Evolutionary conservation across 2,113 vertebrate genomes (phyloP), one percentile per base, ranked within the genome.

Genomic region (Seriola rivoliana): DNA sequence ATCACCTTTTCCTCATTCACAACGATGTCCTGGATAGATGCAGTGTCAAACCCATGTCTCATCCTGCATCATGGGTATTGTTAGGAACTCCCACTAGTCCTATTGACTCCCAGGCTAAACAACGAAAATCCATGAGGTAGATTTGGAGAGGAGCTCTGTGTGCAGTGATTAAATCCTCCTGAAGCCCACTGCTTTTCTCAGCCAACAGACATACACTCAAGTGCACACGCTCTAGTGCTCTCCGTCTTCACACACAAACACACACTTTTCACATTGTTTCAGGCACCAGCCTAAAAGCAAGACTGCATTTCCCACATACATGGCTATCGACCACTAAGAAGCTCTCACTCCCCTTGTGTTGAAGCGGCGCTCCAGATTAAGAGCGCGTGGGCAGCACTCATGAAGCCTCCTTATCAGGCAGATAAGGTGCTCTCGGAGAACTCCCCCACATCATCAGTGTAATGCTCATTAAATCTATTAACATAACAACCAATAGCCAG

Each of bases 381-480:
- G 40, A 2, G 52, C 42, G 75, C 0, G 57, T 85, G 48, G 85
- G 74, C 44, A 57, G 65, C 40, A 25, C n/a, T 73, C 19, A 25
- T 25, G 57, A 83, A 81, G 60, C 64, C 42, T 72, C 75, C 62
- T 82, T n/a, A 71, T 85, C 60, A 44, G 62, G 14, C 0, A 54
- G 44, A 85, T 58, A 74, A 82, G 70, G 72, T 80, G 76, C 52
- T 73, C 40, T 42, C 21, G 10, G 34, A 71, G 50, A 14, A 12
- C 42, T 55, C 67, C 67, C 60, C 58, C 40, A 62, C 76, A 81
- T 73, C 58, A 63, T 71, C 58, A 70, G 21, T 34, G 58, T 40
- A 59, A 75, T 16, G 32, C 68, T 74, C 75, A 71, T 85, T 87
- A 76, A 71, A 62, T 60, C 79, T 44, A 83, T 81, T 73, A 81